phyloP scores from a whole-genome alignment of 2,797 vertebrate species.

The Salmo trutta region DNA sequence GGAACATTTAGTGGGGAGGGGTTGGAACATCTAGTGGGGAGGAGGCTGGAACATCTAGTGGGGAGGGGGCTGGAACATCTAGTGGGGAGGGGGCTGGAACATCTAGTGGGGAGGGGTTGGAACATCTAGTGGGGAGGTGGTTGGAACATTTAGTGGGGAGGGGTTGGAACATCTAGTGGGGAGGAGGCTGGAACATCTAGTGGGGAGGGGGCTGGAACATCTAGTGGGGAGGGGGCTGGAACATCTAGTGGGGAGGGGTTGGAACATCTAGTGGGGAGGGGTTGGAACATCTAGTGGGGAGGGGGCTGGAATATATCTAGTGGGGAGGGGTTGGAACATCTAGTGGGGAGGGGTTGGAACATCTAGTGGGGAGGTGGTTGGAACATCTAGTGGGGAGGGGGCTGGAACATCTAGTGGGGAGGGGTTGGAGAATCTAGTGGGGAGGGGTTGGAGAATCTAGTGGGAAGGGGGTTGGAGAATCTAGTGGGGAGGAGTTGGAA shows the following conservation, averaged over 20 bases:
- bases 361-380: constrained; percentile 44
- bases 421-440: constrained; percentile 23
- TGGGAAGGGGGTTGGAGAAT: no score
- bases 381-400: not conserved
- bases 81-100: not conserved
- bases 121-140: not conserved
- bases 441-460: constrained; percentile 21
- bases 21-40: not conserved
- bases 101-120: not conserved
- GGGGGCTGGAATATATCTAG: not conserved
- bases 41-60: not conserved
- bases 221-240: not conserved
- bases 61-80: not conserved
- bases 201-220: not conserved
- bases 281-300: not conserved
- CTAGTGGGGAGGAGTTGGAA: no score
- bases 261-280: not conserved
- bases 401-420: not conserved
- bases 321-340: not conserved
- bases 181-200: not conserved
- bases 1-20: not conserved
- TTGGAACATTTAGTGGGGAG: not conserved
- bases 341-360: not conserved
- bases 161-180: not conserved
- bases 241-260: not conserved